These are phyloP conservation scores for Tapera naevia DNA, from an alignment of 2,797 vertebrate genomes.

Conservation along the genomic window DNA sequence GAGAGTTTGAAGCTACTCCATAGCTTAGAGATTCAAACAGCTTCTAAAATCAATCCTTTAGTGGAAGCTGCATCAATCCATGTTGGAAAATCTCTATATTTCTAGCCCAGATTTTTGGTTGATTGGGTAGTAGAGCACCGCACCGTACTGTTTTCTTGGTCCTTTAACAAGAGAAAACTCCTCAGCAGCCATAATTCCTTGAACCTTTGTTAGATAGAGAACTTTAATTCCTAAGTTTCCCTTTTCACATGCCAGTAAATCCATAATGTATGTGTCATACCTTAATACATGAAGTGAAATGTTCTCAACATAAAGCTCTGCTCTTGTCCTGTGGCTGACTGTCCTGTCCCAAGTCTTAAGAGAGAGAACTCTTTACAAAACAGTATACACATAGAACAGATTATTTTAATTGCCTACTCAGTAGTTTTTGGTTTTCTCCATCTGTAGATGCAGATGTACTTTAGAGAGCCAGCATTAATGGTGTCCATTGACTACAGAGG, in stretches of 20 bases:
- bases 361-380: background rate
- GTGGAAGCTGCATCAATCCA: background rate
- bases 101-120: background rate
- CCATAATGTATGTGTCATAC: background rate
- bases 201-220: background rate
- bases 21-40: background rate
- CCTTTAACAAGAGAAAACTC: background rate
- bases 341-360: background rate
- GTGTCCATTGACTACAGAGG: background rate
- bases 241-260: background rate
- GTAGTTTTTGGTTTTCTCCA: background rate
- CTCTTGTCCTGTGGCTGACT: background rate
- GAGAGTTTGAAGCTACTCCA: background rate
- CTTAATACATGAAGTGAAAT: background rate
- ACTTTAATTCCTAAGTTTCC: background rate
- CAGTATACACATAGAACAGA: fast-evolving
- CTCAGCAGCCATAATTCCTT: background rate
- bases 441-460: background rate
- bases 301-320: background rate
- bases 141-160: background rate
- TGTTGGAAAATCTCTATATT: background rate
- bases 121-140: background rate
- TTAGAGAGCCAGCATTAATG: background rate
- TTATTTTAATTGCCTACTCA: background rate
- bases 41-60: background rate